Evolutionary conservation across 2,113 vertebrate genomes (phyloP).

Genomic region (Alexandromys fortis): DNA sequence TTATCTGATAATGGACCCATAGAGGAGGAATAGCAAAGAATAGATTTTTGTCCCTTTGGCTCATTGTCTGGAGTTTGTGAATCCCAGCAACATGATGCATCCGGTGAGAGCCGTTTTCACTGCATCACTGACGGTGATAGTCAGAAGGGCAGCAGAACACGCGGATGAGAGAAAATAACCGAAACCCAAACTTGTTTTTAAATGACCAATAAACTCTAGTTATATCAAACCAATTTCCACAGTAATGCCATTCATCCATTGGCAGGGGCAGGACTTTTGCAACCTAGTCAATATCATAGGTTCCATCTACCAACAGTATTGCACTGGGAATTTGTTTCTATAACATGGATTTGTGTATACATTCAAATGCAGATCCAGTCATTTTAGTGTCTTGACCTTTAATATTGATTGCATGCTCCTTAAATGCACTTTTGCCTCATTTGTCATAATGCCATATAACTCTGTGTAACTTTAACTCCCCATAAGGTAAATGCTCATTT

Average conservation of each 20-base stretch:
- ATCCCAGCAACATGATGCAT: neutral
- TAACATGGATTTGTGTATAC: neutral
- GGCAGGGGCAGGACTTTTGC: too few species aligned
- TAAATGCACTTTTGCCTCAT: neutral
- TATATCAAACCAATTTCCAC: neutral
- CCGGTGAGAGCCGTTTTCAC: neutral
- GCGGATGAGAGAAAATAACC: neutral
- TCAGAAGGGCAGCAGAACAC: neutral
- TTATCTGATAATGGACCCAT: neutral
- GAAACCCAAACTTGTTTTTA: neutral
- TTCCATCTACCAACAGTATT: neutral
- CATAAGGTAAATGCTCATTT: neutral
- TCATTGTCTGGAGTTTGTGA: neutral
- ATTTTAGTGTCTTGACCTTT: neutral
- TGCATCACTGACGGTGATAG: neutral
- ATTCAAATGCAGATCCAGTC: neutral
- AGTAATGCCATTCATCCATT: neutral
- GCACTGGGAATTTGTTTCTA: neutral
- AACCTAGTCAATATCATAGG: neutral
- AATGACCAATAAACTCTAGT: neutral
- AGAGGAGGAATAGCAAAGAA: neutral
- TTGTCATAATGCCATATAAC: neutral
- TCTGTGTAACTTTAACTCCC: neutral
- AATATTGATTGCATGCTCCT: neutral
- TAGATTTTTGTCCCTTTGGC: neutral